phyloP scores from a whole-genome alignment of 2,888 invertebrate genomes.

The Caenorhabditis doughertyi region DNA sequence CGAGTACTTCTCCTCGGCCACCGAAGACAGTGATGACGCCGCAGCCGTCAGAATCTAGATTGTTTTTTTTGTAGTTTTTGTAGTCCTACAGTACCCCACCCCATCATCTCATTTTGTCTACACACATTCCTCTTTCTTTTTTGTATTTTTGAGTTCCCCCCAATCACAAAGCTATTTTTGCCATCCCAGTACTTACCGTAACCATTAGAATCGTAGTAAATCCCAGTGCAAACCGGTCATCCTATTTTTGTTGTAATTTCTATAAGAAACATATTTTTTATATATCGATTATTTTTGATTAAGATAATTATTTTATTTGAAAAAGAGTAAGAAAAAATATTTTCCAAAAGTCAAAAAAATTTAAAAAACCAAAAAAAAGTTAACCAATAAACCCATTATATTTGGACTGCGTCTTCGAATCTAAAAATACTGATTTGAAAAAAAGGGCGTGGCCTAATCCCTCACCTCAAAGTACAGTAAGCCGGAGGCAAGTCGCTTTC shows the following conservation, averaged over 20 bases:
- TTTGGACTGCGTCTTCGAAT: conserved; percentile 31
- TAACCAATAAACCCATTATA: conserved; percentile 39
- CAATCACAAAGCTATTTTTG: conserved; percentile 22
- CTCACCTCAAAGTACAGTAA: conserved; percentile 25
- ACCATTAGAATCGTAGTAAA: conserved; percentile 20
- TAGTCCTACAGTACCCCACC: neutral
- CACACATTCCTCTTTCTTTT: neutral
- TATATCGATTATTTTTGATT: conserved; percentile 27
- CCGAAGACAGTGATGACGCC: conserved; percentile 55
- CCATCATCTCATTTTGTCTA: neutral
- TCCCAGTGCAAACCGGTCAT: conserved; percentile 21
- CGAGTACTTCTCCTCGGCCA: conserved; percentile 52
- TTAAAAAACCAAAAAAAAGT: conserved; percentile 7
- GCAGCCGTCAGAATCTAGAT: conserved; percentile 48
- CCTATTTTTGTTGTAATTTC: neutral
- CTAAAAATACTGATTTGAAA: neutral
- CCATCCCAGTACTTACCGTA: conserved; percentile 19
- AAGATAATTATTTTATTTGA: neutral
- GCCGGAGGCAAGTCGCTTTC: conserved; percentile 17
- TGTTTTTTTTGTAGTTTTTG: conserved; percentile 1
- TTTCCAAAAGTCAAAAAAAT: conserved; percentile 2
- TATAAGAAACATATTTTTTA: conserved; percentile 20
- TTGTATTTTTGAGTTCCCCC: neutral
- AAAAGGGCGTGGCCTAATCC: neutral
- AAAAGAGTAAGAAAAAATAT: neutral